A percentile compares a stretch with the other conserved stretches of the same genome.
phyloP scores from a whole-genome alignment of 2,888 invertebrate species.

The Heteromurus nitidus region DNA sequence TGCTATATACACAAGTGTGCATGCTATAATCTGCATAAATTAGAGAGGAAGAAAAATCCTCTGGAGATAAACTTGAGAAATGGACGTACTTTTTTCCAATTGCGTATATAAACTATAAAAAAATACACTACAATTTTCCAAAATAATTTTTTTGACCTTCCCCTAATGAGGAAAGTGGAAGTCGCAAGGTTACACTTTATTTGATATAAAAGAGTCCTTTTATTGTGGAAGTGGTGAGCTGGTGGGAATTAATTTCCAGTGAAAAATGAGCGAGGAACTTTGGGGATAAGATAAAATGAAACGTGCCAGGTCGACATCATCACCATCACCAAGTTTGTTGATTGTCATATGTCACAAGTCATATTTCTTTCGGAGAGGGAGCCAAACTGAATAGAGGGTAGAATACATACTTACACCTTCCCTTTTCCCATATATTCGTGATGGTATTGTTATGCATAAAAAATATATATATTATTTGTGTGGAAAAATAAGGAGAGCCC shows the following conservation, averaged over 20 bases:
- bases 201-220: too few species aligned
- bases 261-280: constrained; percentile 37
- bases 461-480: background rate
- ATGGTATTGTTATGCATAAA: constrained; percentile 15
- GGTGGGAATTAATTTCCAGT: constrained; percentile 27
- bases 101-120: too few species aligned
- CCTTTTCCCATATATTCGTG: background rate
- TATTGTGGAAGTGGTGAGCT: too few species aligned
- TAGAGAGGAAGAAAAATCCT: too few species aligned
- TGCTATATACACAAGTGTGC: too few species aligned
- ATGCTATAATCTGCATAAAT: too few species aligned
- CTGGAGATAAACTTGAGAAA: background rate
- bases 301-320: constrained; percentile 42
- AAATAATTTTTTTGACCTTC: too few species aligned
- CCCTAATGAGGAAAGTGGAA: too few species aligned
- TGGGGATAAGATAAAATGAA: constrained; percentile 22
- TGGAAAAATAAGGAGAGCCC: constrained; percentile 1
- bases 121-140: too few species aligned
- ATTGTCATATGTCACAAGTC: constrained; percentile 48
- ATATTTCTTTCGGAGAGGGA: constrained; percentile 11
- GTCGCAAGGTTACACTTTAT: too few species aligned
- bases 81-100: background rate
- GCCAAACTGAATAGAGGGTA: too few species aligned
- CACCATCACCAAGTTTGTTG: constrained; percentile 1
- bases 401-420: background rate